Base-by-base conservation (phyloP, 2,113 vertebrate genomes). In the Taurulus bubalis region DNA sequence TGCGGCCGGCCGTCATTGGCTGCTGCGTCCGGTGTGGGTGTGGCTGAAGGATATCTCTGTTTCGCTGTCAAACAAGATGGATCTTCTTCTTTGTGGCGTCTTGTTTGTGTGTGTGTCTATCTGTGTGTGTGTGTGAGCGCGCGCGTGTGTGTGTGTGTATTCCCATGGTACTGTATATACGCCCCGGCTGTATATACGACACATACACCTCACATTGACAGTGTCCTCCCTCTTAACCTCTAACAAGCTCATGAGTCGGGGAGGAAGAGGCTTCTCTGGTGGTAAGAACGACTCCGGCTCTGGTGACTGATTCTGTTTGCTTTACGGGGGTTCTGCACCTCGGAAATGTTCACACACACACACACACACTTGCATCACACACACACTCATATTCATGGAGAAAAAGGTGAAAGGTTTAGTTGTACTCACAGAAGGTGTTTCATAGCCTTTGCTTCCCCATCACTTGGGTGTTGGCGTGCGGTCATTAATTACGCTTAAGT, bases 101-200 rank as follows among this genome's bases (percentile, higher is more conserved):
- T 77, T 79, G 83, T 91, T 85, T 89, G 83, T 89, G 82, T 74
- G 75, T 86, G 32, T 81, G 87, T 91, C 55, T 75, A 26, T 80
- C 42, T 28, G 30, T 22, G 28, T n/a, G 64, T 74, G 51, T 53
- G 47, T 80, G 80, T 75, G 81, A 71, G 67, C 49, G 63, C 69
- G 26, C 26, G 80, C 56, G 78, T 68, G 87, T 36, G 79, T 51
- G 88, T 82, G 88, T 91, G 87, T 86, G 80, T 91, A 42, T 59
- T 81, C 58, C 83, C 93, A 94, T 92, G 90, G 89, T 89, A 79
- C 49, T 79, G 92, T 94, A 94, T 94, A 94, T 94, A 94, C 93
- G 93, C 73, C 59, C 70, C 79, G 71, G 73, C 80, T 94, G 94
- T 94, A 94, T 94, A 94, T 94, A 94, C 90, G 90, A 92, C 87